These are phyloP conservation scores for Suillia variegata DNA, from an alignment of 2,888 invertebrate species.

Conservation along the genomic window DNA sequence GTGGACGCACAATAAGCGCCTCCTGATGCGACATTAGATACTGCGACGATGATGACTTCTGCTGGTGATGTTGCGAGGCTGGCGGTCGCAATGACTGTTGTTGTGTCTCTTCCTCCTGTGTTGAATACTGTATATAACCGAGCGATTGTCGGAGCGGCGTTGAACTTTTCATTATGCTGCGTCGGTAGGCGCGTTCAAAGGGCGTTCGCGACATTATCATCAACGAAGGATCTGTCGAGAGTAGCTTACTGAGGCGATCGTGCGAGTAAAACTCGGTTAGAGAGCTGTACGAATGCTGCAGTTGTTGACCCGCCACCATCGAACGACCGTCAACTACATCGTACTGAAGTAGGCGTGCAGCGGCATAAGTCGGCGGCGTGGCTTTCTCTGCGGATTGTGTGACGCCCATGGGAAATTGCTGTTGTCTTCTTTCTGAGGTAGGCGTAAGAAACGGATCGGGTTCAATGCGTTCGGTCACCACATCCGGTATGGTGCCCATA, in stretches of 20 bases:
- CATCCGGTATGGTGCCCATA: slow-evolving; percentile 60
- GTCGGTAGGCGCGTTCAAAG: slow-evolving; percentile 59
- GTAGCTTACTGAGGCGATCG: slow-evolving; percentile 39
- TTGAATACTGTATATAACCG: slow-evolving; percentile 39
- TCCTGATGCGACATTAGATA: slow-evolving; percentile 35
- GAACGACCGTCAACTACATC: slow-evolving; percentile 42
- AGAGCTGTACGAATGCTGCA: slow-evolving; percentile 38
- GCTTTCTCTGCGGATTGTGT: slow-evolving; percentile 52
- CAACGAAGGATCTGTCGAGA: slow-evolving; percentile 29
- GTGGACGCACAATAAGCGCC: slow-evolving; percentile 39
- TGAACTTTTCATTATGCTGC: slow-evolving; percentile 53
- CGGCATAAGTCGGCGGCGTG: slow-evolving; percentile 34
- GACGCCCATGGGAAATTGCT: slow-evolving; percentile 37
- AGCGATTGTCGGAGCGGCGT: slow-evolving; percentile 52
- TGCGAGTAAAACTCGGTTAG: slow-evolving; percentile 42
- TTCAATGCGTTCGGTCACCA: slow-evolving; percentile 54
- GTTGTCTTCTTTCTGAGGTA: slow-evolving; percentile 52
- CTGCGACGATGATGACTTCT: slow-evolving; percentile 17
- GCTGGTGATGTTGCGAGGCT: slow-evolving; percentile 16
- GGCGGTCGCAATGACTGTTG: slow-evolving; percentile 9
- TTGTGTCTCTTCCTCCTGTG: slow-evolving; percentile 17
- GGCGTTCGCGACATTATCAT: slow-evolving; percentile 58
- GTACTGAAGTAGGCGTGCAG: slow-evolving; percentile 38
- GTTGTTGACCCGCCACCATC: slow-evolving; percentile 1
- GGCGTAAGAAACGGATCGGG: slow-evolving; percentile 60